Base-by-base conservation (phyloP, 2,113 vertebrate genomes). In the Istiophorus platypterus region DNA sequence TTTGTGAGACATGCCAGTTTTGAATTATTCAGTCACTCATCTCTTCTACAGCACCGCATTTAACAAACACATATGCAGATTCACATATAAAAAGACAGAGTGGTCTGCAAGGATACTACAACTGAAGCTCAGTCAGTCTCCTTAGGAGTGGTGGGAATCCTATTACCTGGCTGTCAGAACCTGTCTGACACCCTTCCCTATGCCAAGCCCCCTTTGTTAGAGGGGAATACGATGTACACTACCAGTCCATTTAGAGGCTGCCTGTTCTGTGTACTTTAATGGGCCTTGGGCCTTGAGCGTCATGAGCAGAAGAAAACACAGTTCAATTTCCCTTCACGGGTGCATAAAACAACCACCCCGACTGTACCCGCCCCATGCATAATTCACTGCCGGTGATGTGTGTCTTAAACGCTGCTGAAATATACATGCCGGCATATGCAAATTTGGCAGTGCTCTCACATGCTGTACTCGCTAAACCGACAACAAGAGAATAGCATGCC, bases 341-440 rank as follows among this genome's bases (percentile, higher is more conserved):
- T 90, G 91, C 93, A 88, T 82, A 95, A 97, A 96, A 96, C 95
- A 96, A 95, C 95, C 93, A 92, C 91, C 94, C 94, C 69, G 91
- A 95, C 96, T 95, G 96, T 96, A 95, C 85, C 85, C 57, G 84
- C 68, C n/a, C 90, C 95, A 97, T 99, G 96, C 97, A 98, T 98
- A 97, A 98, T 98, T 98, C 95, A 98, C 96, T 92, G 94, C 89
- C 91, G 94, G 95, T 96, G 96, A 95, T 91, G 91, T 94, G 95
- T 88, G 94, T 96, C 96, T 97, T 96, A 97, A 97, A 97, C 85
- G 93, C 95, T 94, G 92, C 95, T 98, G 96, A 99, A 98, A 98
- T 97, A 97, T 98, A 97, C 96, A 98, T 97, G 97, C 73, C 95
- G 94, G 96, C 96, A 96, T 97, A 98, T 98, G 98, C 96, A 98